Percentiles rank a stretch among this genome's conserved stretches.
Conservation (phyloP, 2,888 invertebrate genomes). For the Antitype chi region DNA sequence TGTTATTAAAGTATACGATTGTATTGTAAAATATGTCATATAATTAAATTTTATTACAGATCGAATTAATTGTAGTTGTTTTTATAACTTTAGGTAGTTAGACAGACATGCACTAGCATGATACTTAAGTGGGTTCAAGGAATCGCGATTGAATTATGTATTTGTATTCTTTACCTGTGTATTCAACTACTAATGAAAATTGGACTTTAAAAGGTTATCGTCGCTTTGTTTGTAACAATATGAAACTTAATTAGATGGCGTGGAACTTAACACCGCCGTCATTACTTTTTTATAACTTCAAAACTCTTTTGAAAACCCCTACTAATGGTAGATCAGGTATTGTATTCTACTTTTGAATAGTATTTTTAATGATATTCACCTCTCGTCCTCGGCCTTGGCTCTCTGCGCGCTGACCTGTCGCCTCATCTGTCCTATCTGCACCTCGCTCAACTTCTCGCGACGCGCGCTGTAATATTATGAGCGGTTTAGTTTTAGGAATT, state of each 20-base stretch:
- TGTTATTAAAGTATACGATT: constrained; percentile 22
- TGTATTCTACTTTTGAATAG: constrained; percentile 30
- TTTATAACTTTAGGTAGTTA: background rate
- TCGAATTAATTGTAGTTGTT: constrained; percentile 5
- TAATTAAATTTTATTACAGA: constrained; percentile 28
- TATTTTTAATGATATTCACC: constrained; percentile 87
- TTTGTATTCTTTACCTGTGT: background rate
- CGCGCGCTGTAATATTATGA: constrained; percentile 85
- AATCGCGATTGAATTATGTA: constrained; percentile 4
- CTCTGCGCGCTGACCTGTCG: constrained; percentile 94
- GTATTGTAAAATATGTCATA: constrained; percentile 28
- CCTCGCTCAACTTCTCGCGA: constrained; percentile 94
- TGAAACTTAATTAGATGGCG: background rate
- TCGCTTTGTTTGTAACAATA: background rate
- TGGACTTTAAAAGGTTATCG: background rate
- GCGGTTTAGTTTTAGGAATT: constrained; percentile 47
- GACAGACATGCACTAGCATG: background rate
- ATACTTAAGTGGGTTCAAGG: constrained; percentile 8
- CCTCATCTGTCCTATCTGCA: constrained; percentile 95
- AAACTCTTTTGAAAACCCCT: background rate
- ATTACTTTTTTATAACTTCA: background rate
- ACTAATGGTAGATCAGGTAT: background rate
- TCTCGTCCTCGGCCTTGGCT: constrained; percentile 95
- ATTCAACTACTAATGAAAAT: background rate
- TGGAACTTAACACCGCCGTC: background rate